Evolutionary conservation across 23 tunicate species (phyloP).

Genomic region (Oikopleura dioica): DNA sequence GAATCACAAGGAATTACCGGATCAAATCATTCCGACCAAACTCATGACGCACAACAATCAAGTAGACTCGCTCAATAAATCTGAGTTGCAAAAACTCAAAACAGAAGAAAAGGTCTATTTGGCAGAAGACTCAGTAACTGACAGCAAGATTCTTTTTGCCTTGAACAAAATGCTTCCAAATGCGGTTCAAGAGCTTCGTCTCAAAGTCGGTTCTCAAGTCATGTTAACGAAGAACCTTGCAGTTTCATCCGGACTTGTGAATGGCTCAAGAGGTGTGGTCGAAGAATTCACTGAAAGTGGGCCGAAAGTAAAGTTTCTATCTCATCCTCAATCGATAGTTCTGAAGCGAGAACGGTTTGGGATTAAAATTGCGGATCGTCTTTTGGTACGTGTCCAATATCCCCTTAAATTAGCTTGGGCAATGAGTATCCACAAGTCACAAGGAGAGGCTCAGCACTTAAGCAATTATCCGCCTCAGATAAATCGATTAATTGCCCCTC

Average conservation of each 20-base stretch:
- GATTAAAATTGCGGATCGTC: conserved; percentile 28
- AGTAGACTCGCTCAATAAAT: conserved; percentile 36
- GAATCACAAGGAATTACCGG: not conserved
- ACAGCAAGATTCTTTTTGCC: conserved; percentile 6
- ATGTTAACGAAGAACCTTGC: conserved; percentile 72
- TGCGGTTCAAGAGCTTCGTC: conserved; percentile 15
- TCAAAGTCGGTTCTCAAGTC: conserved; percentile 66
- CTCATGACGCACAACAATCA: conserved; percentile 60
- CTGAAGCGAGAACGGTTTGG: conserved; percentile 29
- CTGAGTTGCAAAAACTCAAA: conserved; percentile 25
- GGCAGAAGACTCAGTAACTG: conserved; percentile 30
- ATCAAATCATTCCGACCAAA: conserved; percentile 56
- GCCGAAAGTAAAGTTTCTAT: conserved; percentile 37
- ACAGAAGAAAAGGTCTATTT: conserved; percentile 16
- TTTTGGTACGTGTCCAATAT: conserved; percentile 37
- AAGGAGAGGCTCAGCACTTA: conserved; percentile 11
- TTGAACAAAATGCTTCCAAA: conserved; percentile 45
- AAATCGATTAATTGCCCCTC: not conserved
- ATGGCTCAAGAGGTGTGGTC: conserved; percentile 80
- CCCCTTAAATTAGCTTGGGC: conserved; percentile 93
- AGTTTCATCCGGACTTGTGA: conserved; percentile 44
- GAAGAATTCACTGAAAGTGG: conserved; percentile 25
- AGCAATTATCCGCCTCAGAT: not conserved
- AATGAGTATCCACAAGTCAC: conserved; percentile 77
- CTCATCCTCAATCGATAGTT: conserved; percentile 15